Percentiles rank a stretch among this genome's conserved stretches.
Evolutionary conservation across 1,140 invertebrate species (phyloP).

Genomic region (Archivesica marissinica): DNA sequence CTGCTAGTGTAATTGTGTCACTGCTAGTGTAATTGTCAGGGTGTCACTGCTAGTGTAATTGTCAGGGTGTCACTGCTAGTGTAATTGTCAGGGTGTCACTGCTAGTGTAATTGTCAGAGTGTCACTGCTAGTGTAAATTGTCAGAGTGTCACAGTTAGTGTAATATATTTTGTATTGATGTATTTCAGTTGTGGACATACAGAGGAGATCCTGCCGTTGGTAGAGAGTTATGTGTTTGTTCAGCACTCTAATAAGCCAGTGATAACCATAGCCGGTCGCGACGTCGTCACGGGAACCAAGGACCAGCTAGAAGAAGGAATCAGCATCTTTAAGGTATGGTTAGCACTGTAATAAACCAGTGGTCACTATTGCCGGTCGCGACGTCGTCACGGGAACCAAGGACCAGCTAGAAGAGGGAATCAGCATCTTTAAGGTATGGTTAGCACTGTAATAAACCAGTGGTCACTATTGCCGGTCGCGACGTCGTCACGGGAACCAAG

Average conservation of each 20-base stretch:
- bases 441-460: slow-evolving; percentile 92
- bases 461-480: slow-evolving; percentile 91
- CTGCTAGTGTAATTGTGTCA: too few species aligned
- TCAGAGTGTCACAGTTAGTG: too few species aligned
- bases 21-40: too few species aligned
- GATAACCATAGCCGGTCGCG: slow-evolving; percentile 91
- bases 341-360: slow-evolving; percentile 92
- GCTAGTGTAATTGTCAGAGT: too few species aligned
- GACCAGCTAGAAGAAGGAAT: slow-evolving; percentile 93
- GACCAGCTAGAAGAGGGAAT: slow-evolving; percentile 93
- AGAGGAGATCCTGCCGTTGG: slow-evolving; percentile 87
- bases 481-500: slow-evolving; percentile 93
- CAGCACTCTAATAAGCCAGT: slow-evolving; percentile 92
- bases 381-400: slow-evolving; percentile 93
- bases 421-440: slow-evolving; percentile 92
- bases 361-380: slow-evolving; percentile 91
- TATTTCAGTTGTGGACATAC: slow-evolving; percentile 73
- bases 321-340: slow-evolving; percentile 92
- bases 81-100: too few species aligned
- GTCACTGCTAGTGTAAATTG: too few species aligned
- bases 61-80: too few species aligned
- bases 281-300: slow-evolving; percentile 93
- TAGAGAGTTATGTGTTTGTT: slow-evolving; percentile 94
- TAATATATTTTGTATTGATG: neutral
- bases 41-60: too few species aligned